phyloP scores from a whole-genome alignment of 2,113 vertebrate species.

The Rhinoderma darwinii region DNA sequence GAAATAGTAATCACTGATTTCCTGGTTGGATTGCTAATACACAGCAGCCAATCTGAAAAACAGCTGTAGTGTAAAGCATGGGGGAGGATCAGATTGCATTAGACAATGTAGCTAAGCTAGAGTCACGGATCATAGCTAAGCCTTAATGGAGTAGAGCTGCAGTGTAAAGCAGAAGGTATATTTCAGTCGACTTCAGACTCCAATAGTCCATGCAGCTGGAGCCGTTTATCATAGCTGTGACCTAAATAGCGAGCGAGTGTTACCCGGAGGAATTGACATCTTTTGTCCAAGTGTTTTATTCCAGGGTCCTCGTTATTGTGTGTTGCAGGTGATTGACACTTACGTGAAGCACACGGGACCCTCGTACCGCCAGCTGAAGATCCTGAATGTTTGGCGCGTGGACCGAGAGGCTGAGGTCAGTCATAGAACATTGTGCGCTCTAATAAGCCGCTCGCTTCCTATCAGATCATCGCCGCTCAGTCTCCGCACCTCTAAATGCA shows the following conservation, averaged over 20 bases:
- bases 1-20: background rate
- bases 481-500: too few species aligned
- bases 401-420: constrained; percentile 83
- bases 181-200: too few species aligned
- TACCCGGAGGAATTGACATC: background rate
- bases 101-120: background rate
- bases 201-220: too few species aligned
- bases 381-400: constrained; percentile 85
- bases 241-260: too few species aligned
- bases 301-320: background rate
- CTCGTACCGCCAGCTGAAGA: background rate
- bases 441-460: background rate
- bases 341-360: constrained; percentile 75
- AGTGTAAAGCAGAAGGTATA: too few species aligned
- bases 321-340: constrained; percentile 78
- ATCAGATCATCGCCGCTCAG: too few species aligned
- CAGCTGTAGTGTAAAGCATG: background rate
- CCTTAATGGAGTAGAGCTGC: too few species aligned
- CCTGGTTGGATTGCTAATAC: background rate
- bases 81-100: background rate
- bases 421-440: background rate
- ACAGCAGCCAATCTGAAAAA: background rate
- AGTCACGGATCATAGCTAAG: background rate
- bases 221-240: background rate
- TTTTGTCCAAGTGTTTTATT: background rate